A percentile compares a stretch with the other conserved stretches of the same genome.
phyloP scores from a whole-genome alignment of 2,888 invertebrate species.

The Netelia melanura region DNA sequence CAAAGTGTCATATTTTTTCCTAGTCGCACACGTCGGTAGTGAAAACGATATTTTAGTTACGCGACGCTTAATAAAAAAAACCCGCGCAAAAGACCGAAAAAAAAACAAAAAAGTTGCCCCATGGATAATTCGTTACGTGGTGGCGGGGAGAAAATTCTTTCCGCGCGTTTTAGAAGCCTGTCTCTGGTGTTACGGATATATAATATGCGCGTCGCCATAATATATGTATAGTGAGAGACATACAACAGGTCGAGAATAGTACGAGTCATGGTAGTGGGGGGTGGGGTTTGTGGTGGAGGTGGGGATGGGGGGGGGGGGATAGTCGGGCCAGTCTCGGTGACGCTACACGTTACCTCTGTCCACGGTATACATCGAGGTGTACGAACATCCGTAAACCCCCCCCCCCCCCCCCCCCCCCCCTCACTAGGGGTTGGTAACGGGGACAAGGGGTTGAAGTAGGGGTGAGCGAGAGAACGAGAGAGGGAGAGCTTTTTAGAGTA shows the following conservation, averaged over 20 bases:
- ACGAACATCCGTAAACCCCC: conserved; percentile 13
- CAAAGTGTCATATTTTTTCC: too few relatives aligned
- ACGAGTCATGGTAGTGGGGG: too few relatives aligned
- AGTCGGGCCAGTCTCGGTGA: neutral
- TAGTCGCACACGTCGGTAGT: too few relatives aligned
- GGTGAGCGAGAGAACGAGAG: neutral
- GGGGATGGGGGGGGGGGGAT: neutral
- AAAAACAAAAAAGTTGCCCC: neutral
- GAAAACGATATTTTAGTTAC: neutral
- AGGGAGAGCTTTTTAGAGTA: conserved; percentile 60
- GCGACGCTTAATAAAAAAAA: neutral
- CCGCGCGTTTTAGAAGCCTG: conserved; percentile 43
- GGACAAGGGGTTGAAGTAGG: neutral
- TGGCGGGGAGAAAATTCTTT: neutral
- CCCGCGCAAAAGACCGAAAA: neutral
- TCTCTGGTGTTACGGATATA: conserved; percentile 16
- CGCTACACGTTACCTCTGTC: neutral
- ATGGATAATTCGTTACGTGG: neutral
- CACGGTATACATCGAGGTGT: conserved; percentile 13
- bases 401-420: conserved; percentile 1
- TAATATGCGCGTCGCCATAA: neutral
- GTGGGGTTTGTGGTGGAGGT: neutral
- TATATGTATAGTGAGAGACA: neutral
- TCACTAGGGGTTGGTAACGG: neutral
- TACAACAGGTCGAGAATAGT: neutral